Base-by-base conservation (phyloP, 2,888 invertebrate genomes). In the Apamea sordens region DNA sequence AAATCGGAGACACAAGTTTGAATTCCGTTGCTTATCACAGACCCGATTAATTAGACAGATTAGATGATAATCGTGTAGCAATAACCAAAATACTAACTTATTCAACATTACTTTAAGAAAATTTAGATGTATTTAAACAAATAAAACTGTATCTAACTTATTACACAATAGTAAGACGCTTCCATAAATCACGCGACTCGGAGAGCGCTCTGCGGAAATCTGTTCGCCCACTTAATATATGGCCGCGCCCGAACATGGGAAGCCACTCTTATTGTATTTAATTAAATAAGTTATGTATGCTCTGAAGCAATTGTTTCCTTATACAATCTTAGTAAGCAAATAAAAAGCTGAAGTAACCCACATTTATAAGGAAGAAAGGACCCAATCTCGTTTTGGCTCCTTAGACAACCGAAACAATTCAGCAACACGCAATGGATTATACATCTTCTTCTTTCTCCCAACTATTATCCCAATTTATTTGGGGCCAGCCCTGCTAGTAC, bases 151-250 rank as follows among this genome's bases (percentile, higher is more conserved):
- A n/a, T n/a, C n/a, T n/a, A 36, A 56, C 7, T 21, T 13, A 36
- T 24, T 65, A 50, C 44, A 70, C 65, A 75, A 21, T 28, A 64
- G 36, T 82, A 36, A 63, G 28, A n/a, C 15, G 18, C 15, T 61
- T 36, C 41, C 13, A 84, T 74, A 88, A 88, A 84, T 84, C 71
- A 74, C 36, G 32, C 24, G 67, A 47, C 44, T 73, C 32, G 18
- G 59, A 68, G 36, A 77, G 71, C 18, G 61, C 76, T 69, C 41
- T 28, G 59, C 32, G 72, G 63, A 80, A 82, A 76, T 78, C 59
- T 80, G 77, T 77, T 67, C 28, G 47, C 47, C 53, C 13, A 63
- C 70, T 15, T 67, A 77, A 79, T 82, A 76, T 79, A 85, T 50
- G 59, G 76, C 47, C 41, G 63, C 36, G n/a, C 64, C 53, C 8